Evolutionary conservation across 2,797 vertebrate genomes (phyloP), one percentile per base, ranked within the genome.

Genomic region (Esox masquinongy): DNA sequence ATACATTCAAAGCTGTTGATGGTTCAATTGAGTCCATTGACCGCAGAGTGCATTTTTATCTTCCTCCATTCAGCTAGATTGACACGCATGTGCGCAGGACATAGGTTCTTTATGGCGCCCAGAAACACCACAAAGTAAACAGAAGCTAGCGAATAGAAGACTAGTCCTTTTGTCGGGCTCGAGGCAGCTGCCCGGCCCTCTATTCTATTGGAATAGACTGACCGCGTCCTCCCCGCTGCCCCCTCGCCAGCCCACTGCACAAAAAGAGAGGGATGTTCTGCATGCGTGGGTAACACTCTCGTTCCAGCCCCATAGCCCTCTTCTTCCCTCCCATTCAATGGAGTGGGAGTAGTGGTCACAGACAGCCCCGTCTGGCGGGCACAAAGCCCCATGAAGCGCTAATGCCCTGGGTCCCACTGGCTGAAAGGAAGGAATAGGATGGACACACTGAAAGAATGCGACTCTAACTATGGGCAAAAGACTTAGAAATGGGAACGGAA

Each of bases 81-180:
- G 92, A 92, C 94, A 92, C 88, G 91, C 93, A 92, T 93, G 92
- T 88, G 86, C 83, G 88, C 85, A 73, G 88, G 90, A 87, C 87
- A 85, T 83, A 85, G 89, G 93, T 93, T 90, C 80, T 66, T 87
- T 92, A 91, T 87, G 89, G 88, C 89, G 92, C 94, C 92, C 91
- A 83, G 93, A 93, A 93, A 94, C 87, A 91, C 93, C 91, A 92
- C 93, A 94, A 96, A 96, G 95, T 95, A 96, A 97, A 97, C 95
- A 96, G n/a, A 8, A 59, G 53, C 19, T 92, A 87, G 90, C 91
- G 85, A 90, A 95, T 87, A 91, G 93, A 90, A 94, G 91, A 96
- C 93, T 92, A 91, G 88, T 93, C 92, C 93, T 92, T 96, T 97
- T 96, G 96, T 96, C 92, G 86, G 73, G 79, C 86, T 84, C 87